Evolutionary conservation across 2,888 invertebrate species (phyloP), one percentile per base, ranked within the genome.

Genomic region (Eupeodes luniger): DNA sequence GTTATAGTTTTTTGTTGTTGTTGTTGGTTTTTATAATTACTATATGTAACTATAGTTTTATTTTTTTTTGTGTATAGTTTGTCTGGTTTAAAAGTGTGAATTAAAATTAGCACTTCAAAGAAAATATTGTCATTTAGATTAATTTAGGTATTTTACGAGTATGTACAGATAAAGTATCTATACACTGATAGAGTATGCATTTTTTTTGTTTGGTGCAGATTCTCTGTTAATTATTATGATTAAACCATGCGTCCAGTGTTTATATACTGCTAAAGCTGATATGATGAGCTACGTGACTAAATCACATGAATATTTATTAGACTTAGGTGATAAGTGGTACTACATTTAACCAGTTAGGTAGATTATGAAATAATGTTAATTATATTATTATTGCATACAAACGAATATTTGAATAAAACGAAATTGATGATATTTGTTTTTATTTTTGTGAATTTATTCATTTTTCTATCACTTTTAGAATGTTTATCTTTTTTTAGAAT

Each of bases 51-150:
- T 0, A 76, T 80, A 61, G 5, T 55, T 80, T 49, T 77, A 9
- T 47, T 61, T 66, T 55, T 57, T 70, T 19, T 19, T 19, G 19
- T 27, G 7, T 5, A 27, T 66, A 47, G 27, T 66, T 66, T 70
- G 51, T 47, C 16, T 57, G 57, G 19, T 44, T 57, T 40, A 70
- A 49, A 70, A 70, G 79, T 83, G 86, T 79, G 79, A 86, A 82
- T 83, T 83, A 62, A 82, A 82, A 86, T 82, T 83, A 86, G 79
- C 82, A 83, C 79, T 81, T 67, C n/a, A 64, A 77, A 77, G 34
- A 34, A 83, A 51, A 77, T 34, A 85, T 57, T 55, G 44, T 51
- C 62, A 70, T 80, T 80, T 67, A 19, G 57, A 69, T 80, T 84
- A 84, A 84, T 79, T 84, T 72, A 36, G n/a, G 14, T 59, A 34